Percentiles rank a stretch among this genome's conserved stretches.
phyloP scores from a whole-genome alignment of 2,113 vertebrate species.

The Mungos mungo region DNA sequence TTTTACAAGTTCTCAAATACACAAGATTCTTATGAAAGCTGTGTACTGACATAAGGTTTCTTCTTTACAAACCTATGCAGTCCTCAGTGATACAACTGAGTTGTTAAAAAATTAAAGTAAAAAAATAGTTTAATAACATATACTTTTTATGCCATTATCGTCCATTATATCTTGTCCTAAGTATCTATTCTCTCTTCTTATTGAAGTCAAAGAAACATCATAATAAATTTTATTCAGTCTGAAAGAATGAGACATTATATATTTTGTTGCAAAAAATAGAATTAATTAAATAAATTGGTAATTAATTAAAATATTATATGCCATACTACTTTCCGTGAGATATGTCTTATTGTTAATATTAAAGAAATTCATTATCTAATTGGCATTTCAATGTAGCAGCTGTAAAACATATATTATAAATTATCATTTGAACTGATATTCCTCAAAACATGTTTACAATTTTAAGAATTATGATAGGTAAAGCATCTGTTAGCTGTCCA shows the following conservation, averaged over 20 bases:
- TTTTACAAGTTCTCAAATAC: neutral
- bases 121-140: neutral
- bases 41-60: neutral
- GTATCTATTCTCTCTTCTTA: neutral
- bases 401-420: slow-evolving; percentile 48
- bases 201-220: neutral
- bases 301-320: slow-evolving; percentile 1
- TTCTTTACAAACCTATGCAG: neutral
- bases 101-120: neutral
- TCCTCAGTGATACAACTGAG: neutral
- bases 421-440: slow-evolving; percentile 39
- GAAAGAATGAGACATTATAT: neutral
- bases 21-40: neutral
- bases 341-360: neutral
- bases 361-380: neutral
- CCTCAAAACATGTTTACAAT: slow-evolving; percentile 50
- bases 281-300: slow-evolving; percentile 29
- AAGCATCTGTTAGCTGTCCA: slow-evolving; percentile 68
- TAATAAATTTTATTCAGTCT: neutral
- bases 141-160: neutral
- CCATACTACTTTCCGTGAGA: neutral
- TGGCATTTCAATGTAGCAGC: slow-evolving; percentile 58
- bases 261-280: neutral
- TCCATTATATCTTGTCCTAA: neutral
- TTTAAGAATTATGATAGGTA: slow-evolving; percentile 48